These are phyloP conservation scores for Axea sp. DNA, from an alignment of 2,888 invertebrate genomes.

Conservation along the genomic window DNA sequence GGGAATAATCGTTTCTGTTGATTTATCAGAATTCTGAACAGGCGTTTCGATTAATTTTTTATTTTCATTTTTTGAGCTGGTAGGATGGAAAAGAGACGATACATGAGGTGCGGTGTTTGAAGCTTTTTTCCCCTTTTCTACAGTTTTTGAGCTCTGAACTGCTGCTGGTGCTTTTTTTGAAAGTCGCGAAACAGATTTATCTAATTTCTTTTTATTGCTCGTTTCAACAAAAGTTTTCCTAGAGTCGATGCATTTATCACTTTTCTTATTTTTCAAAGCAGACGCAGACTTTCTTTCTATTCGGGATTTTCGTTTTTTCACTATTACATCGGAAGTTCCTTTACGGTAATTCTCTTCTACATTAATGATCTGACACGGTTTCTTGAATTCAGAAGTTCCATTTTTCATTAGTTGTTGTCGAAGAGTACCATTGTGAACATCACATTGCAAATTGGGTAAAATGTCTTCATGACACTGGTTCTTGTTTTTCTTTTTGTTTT, in stretches of 20 bases:
- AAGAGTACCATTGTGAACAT: conserved; percentile 37
- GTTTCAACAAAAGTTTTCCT: conserved; percentile 68
- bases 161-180: conserved; percentile 10
- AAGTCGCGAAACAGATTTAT: conserved; percentile 41
- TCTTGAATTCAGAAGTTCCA: conserved; percentile 68
- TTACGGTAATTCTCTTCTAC: conserved; percentile 72
- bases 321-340: conserved; percentile 70
- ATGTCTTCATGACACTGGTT: conserved; percentile 73
- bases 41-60: too few relatives aligned
- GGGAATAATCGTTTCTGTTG: conserved; percentile 5
- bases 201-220: conserved; percentile 66
- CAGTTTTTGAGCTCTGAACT: too few relatives aligned
- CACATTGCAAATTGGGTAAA: conserved; percentile 70
- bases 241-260: conserved; percentile 59
- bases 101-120: conserved; percentile 60
- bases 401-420: conserved; percentile 29
- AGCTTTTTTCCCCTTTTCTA: conserved; percentile 56
- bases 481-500: conserved; percentile 80
- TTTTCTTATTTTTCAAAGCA: conserved; percentile 52
- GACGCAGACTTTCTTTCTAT: conserved; percentile 72
- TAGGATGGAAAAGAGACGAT: conserved; percentile 59
- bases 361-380: conserved; percentile 73
- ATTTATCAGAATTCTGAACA: not conserved
- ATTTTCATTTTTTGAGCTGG: conserved; percentile 5
- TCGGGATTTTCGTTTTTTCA: conserved; percentile 78